A percentile compares a stretch with the other conserved stretches of the same genome.
These are phyloP conservation scores for Fundulus diaphanus DNA, from an alignment of 2,797 vertebrate species.

Conservation along the genomic window DNA sequence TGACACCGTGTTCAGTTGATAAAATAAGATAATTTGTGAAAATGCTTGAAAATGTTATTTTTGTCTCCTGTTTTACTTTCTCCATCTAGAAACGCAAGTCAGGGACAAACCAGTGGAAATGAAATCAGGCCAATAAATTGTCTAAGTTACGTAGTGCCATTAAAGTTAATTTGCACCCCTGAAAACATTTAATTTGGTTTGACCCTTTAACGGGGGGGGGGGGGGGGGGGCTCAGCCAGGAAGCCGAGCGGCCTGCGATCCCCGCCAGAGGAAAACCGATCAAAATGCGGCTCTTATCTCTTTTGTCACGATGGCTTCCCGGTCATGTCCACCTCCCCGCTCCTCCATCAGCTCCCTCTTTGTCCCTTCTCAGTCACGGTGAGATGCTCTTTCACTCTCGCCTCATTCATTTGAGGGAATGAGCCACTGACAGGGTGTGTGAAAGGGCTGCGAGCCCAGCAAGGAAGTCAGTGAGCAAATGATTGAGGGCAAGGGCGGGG, in stretches of 20 bases:
- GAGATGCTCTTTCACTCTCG: slow-evolving; percentile 15
- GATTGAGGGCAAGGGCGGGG: slow-evolving; percentile 20
- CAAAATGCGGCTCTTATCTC: slow-evolving; percentile 38
- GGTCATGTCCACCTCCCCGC: slow-evolving; percentile 28
- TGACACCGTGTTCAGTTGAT: too few relatives aligned
- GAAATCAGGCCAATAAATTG: too few relatives aligned
- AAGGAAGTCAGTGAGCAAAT: slow-evolving; percentile 34
- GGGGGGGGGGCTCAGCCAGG: background rate
- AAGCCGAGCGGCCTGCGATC: background rate
- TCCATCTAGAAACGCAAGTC: too few relatives aligned
- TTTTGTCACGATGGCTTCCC: slow-evolving; percentile 41
- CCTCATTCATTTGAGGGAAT: slow-evolving; percentile 30
- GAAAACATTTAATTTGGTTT: background rate
- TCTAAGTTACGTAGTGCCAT: too few relatives aligned
- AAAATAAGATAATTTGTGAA: too few relatives aligned
- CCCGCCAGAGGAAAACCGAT: slow-evolving; percentile 31
- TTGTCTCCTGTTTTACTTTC: too few relatives aligned
- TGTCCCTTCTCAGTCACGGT: slow-evolving; percentile 21
- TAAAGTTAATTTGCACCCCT: background rate
- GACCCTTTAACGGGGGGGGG: too few relatives aligned
- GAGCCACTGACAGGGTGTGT: slow-evolving; percentile 46
- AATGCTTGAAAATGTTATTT: too few relatives aligned
- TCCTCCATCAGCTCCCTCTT: slow-evolving; percentile 27
- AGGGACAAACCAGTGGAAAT: too few relatives aligned
- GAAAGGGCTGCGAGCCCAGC: slow-evolving; percentile 38